Base-by-base conservation (phyloP, 2,113 vertebrate genomes). In the Pterocles burchelli region DNA sequence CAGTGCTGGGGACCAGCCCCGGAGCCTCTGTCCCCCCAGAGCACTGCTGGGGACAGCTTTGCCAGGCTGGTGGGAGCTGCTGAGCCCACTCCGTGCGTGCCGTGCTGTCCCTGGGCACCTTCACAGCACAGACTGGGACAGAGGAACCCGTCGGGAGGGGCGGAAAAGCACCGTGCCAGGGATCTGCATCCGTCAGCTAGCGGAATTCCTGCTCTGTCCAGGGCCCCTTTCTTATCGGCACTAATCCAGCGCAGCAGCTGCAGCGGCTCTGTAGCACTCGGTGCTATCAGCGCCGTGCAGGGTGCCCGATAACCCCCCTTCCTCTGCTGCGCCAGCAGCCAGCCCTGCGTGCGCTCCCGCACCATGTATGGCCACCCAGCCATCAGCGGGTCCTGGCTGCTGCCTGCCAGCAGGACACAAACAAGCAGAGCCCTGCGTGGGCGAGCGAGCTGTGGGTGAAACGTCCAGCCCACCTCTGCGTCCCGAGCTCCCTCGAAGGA, bases 191-290 rank as follows among this genome's bases (percentile, higher is more conserved):
- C 8, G 0, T 11, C 84, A 49, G 79, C 54, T 12, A 22, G 59
- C 85, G 29, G 87, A 49, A 91, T 94, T 94, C 77, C 91, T 73
- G 66, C 81, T 67, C 75, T 13, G 91, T 6, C 7, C 2, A 73
- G 95, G 95, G 95, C 93, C 93, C 87, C 91, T 91, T 77, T 46
- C 95, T 96, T 96, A 91, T 95, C 92, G 36, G 93, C 90, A 12
- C 88, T 71, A 46, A 63, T 90, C 89, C 91, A 91, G 93, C 28
- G 0, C 87, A 2, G 96, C 95, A 95, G 94, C 93, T 89, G 96
- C 91, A 8, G 89, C 87, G 2, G 73, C 77, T 90, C 89, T 1
- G 52, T 6, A 4, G 63, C 89, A 2, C 89, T 71, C 36, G 4
- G 68, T 17, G 85, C 90, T 88, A 17, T 85, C 89, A 17, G 90